A percentile compares a stretch with the other conserved stretches of the same genome.
phyloP scores from a whole-genome alignment of 2,888 invertebrate genomes.

The Anthophora plumipes region DNA sequence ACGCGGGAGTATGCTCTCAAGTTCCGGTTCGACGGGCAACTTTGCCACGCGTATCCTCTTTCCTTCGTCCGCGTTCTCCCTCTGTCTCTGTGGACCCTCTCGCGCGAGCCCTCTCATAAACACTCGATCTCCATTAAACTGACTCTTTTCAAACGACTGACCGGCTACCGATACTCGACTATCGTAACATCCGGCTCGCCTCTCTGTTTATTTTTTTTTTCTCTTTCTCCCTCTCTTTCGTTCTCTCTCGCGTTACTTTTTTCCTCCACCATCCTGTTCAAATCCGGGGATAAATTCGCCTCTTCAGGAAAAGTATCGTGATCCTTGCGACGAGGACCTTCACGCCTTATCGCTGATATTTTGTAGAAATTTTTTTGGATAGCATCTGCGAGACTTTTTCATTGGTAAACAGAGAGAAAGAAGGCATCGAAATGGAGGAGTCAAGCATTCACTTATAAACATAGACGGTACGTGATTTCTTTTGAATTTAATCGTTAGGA shows the following conservation, averaged over 20 bases:
- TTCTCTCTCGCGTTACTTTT: background rate
- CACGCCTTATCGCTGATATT: constrained; percentile 6
- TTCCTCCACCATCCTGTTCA: background rate
- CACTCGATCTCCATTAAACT: constrained; percentile 67
- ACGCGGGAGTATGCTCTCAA: constrained; percentile 60
- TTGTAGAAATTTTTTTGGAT: too few relatives aligned
- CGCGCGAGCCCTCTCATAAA: constrained; percentile 63
- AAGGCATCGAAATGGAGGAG: too few relatives aligned
- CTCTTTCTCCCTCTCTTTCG: background rate
- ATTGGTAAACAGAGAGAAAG: too few relatives aligned
- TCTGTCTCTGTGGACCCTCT: constrained; percentile 41
- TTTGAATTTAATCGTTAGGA: too few relatives aligned
- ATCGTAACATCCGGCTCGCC: constrained; percentile 52
- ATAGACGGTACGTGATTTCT: too few relatives aligned
- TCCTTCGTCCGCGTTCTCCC: constrained; percentile 33
- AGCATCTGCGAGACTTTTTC: too few relatives aligned
- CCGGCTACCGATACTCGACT: constrained; percentile 60
- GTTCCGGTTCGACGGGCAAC: constrained; percentile 66
- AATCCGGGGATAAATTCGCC: constrained; percentile 11
- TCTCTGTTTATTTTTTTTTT: constrained; percentile 35
- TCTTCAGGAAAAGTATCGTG: constrained; percentile 15
- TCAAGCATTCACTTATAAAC: too few relatives aligned
- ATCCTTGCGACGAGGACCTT: constrained; percentile 5
- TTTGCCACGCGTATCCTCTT: constrained; percentile 66
- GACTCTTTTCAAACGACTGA: constrained; percentile 58